Percentiles rank a stretch among this genome's conserved stretches.
Conservation (phyloP, 1,140 invertebrate genomes). For the Campoletis sonorensis region DNA sequence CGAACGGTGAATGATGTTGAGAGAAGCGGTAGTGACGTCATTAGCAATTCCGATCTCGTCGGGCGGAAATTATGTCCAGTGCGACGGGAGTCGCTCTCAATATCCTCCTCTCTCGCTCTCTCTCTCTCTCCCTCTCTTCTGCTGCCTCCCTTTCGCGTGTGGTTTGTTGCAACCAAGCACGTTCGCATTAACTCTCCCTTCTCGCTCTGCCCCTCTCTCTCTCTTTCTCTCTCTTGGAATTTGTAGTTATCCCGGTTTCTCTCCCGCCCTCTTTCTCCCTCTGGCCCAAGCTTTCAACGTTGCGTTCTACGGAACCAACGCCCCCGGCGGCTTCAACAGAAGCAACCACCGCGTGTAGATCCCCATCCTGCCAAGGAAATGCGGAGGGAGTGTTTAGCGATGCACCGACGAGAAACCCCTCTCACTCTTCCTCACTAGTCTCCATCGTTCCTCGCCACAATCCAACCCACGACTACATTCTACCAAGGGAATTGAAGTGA, state of each 20-base stretch:
- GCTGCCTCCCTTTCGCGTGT: conserved; percentile 8
- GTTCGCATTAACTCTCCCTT: conserved; percentile 17
- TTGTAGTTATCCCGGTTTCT: background rate
- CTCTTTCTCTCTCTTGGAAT: background rate
- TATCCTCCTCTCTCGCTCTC: conserved; percentile 68
- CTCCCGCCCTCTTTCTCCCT: background rate
- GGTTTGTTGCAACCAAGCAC: conserved; percentile 11
- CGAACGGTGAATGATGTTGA: conserved; percentile 73
- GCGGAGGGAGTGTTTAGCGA: conserved; percentile 13
- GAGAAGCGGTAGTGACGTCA: conserved; percentile 73
- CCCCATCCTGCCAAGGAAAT: conserved; percentile 20
- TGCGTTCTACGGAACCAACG: background rate
- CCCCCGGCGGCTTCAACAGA: conserved; percentile 22
- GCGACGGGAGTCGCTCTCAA: conserved; percentile 75
- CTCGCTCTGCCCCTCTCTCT: background rate
- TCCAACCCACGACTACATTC: background rate
- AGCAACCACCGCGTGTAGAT: conserved; percentile 4
- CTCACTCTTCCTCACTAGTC: background rate
- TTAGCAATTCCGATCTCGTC: conserved; percentile 78
- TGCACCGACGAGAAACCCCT: conserved; percentile 16
- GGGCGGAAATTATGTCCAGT: conserved; percentile 78
- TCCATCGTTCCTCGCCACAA: background rate
- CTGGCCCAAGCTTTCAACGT: background rate
- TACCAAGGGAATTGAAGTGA: conserved; percentile 4
- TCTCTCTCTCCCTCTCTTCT: conserved; percentile 38